Conservation (phyloP, 2,113 vertebrate species). For the Forbesichthys papilliferus region DNA sequence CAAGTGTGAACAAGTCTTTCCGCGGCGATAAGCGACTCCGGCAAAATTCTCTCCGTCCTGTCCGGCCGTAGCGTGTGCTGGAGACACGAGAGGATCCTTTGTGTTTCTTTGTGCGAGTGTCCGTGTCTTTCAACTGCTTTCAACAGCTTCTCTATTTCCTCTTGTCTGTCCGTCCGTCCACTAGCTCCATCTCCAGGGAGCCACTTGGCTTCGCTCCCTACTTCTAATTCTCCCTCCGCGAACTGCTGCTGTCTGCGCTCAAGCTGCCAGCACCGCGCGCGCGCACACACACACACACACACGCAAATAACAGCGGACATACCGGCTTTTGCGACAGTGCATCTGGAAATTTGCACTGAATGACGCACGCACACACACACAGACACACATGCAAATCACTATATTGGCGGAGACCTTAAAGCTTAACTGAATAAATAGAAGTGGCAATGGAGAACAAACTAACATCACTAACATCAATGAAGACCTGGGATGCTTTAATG, state of each 20-base stretch:
- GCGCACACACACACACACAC: constrained; percentile 18
- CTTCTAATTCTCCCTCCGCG: constrained; percentile 72
- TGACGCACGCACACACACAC: constrained; percentile 27
- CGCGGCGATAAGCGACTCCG: not conserved
- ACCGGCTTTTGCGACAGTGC: constrained; percentile 18
- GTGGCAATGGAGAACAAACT: constrained; percentile 37
- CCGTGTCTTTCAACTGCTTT: constrained; percentile 10
- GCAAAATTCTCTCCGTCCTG: not conserved
- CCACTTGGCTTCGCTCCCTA: constrained; percentile 71
- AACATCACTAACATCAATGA: constrained; percentile 43
- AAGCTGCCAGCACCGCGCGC: constrained; percentile 54
- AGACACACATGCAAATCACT: constrained; percentile 42
- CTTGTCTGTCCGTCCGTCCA: constrained; percentile 69
- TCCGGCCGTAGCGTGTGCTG: not conserved
- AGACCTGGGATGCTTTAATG: constrained; percentile 41
- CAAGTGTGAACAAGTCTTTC: not conserved
- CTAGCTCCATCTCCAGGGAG: constrained; percentile 70
- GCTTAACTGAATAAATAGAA: constrained; percentile 26
- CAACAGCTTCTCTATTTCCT: constrained; percentile 62
- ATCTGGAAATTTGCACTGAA: constrained; percentile 30
- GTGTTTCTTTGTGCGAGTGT: constrained; percentile 43
- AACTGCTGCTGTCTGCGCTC: constrained; percentile 74
- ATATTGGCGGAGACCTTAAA: constrained; percentile 48
- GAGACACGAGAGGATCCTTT: not conserved
- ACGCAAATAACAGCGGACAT: not conserved